Conservation (phyloP, 2,888 invertebrate genomes). For the Aphrophora alni region DNA sequence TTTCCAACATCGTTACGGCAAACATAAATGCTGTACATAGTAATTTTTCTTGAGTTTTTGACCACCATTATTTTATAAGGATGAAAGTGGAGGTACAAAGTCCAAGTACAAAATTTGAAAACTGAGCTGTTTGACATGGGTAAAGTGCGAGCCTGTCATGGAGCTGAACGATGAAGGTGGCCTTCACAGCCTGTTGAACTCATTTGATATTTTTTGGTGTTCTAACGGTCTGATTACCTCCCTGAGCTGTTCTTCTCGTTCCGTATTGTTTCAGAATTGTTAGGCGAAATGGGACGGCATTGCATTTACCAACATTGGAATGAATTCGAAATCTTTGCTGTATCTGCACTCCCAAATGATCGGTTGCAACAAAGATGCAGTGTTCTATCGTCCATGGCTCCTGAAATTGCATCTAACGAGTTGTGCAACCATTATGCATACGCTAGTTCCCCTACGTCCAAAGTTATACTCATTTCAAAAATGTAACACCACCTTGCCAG, state of each 20-base stretch:
- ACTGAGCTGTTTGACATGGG: neutral
- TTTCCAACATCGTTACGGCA: neutral
- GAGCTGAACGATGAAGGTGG: neutral
- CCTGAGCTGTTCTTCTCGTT: neutral
- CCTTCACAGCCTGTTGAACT: neutral
- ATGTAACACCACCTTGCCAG: no score
- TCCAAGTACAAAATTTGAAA: neutral
- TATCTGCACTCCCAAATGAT: no score
- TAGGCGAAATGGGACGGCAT: no score
- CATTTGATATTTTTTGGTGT: slow-evolving; percentile 4
- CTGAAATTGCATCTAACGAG: no score
- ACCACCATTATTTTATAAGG: neutral
- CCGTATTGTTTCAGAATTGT: no score
- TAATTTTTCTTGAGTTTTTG: neutral
- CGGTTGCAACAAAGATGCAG: no score
- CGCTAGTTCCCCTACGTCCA: no score
- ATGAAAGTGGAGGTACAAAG: neutral
- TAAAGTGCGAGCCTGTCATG: neutral
- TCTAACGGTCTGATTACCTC: neutral
- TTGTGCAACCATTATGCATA: no score
- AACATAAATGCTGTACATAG: neutral
- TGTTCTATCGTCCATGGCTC: no score
- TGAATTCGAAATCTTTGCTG: no score
- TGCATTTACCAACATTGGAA: no score
- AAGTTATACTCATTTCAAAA: no score